A percentile compares a stretch with the other conserved stretches of the same genome.
phyloP scores from a whole-genome alignment of 2,113 vertebrate species.

The Apistogramma diplotaenia region DNA sequence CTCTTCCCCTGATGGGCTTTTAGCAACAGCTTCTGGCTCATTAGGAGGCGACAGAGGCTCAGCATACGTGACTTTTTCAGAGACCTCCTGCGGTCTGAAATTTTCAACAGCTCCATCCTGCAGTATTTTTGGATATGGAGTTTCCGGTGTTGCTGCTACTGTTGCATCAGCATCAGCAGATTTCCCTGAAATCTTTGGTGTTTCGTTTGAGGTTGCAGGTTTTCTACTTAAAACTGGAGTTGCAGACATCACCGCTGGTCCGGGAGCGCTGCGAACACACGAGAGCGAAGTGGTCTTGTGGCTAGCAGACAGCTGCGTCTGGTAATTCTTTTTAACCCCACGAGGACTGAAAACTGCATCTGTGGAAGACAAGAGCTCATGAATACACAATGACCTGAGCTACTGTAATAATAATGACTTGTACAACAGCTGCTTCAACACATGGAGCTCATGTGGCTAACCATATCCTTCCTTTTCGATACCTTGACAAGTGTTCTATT shows the following conservation, averaged over 20 bases:
- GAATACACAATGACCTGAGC: conserved; percentile 31
- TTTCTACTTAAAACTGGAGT: conserved; percentile 16
- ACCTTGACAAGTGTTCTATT: not conserved
- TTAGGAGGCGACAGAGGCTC: conserved; percentile 47
- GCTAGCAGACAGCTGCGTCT: conserved; percentile 21
- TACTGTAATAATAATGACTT: not conserved
- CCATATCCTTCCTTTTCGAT: not conserved
- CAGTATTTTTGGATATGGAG: conserved; percentile 45
- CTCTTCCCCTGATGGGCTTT: not conserved
- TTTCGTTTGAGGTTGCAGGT: not conserved
- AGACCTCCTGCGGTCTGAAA: conserved; percentile 56
- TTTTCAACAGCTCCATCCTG: conserved; percentile 45
- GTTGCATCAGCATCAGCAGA: not conserved
- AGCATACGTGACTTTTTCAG: conserved; percentile 47
- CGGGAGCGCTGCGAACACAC: conserved; percentile 2
- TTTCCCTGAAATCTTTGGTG: not conserved
- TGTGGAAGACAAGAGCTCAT: conserved; percentile 56
- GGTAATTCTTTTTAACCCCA: conserved; percentile 49
- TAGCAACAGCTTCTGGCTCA: conserved; percentile 6
- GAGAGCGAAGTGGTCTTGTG: conserved; percentile 25
- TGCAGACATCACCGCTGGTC: not conserved
- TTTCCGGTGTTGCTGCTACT: not conserved
- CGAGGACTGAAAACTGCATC: conserved; percentile 52
- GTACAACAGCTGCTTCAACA: not conserved
- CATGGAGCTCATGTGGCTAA: not conserved